These are phyloP conservation scores for Oryzias dopingdopingensis DNA, from an alignment of 2,797 vertebrate genomes.

Conservation along the genomic window DNA sequence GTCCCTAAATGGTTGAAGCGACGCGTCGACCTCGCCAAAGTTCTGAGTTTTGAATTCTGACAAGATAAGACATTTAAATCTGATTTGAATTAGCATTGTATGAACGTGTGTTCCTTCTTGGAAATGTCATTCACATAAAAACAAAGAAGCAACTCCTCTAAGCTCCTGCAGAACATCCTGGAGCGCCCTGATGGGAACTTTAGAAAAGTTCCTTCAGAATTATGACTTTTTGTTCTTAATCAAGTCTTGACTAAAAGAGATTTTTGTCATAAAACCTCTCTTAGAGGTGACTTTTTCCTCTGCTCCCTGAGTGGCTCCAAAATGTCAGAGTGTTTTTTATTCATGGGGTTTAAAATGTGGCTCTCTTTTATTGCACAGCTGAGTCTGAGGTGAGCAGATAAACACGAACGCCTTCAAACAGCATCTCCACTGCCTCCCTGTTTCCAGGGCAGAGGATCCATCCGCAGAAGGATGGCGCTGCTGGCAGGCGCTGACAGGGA, in stretches of 20 bases:
- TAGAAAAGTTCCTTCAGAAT: neutral
- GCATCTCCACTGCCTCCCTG: constrained; percentile 42
- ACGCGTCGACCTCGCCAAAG: too few species aligned
- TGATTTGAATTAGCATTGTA: neutral
- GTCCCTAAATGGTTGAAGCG: too few species aligned
- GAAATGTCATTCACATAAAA: neutral
- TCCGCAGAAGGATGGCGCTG: constrained; percentile 64
- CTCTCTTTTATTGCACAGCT: neutral
- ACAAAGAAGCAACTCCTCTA: neutral
- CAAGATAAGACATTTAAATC: neutral
- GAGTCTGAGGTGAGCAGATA: constrained; percentile 38
- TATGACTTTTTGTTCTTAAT: too few species aligned
- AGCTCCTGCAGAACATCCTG: constrained; percentile 1
- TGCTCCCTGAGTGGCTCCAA: constrained; percentile 14
- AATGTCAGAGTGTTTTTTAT: constrained; percentile 1
- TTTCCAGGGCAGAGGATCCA: constrained; percentile 46
- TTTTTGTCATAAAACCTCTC: too few species aligned
- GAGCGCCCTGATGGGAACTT: neutral
- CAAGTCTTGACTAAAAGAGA: too few species aligned
- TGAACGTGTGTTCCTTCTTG: neutral
- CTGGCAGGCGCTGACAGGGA: constrained; percentile 65
- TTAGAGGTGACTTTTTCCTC: too few species aligned
- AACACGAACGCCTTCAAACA: constrained; percentile 61
- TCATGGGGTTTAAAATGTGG: too few species aligned
- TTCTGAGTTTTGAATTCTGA: too few species aligned